Evolutionary conservation across 1,140 invertebrate genomes (phyloP).

Genomic region (Oscheius sp.): DNA sequence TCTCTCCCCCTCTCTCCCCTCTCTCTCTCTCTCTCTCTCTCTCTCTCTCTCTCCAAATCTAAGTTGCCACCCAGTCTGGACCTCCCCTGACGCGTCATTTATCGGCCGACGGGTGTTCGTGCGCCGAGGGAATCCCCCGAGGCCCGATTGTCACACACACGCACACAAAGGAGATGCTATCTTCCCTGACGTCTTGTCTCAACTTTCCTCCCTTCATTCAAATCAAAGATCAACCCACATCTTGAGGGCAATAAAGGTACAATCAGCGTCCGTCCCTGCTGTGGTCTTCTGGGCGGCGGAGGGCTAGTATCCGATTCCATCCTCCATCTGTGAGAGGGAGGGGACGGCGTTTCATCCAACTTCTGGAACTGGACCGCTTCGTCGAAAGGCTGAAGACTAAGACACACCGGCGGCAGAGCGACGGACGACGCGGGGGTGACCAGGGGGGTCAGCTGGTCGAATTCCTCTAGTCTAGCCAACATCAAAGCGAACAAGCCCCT

Average conservation of each 20-base stretch:
- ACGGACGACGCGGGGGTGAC: constrained; percentile 27
- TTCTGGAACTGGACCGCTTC: constrained; percentile 3
- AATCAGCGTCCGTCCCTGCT: constrained; percentile 41
- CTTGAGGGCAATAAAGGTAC: constrained; percentile 38
- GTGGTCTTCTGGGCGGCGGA: constrained; percentile 43
- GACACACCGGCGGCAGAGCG: constrained; percentile 23
- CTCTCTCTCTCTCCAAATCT: no score
- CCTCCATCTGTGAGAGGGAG: constrained; percentile 16
- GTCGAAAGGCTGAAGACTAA: constrained; percentile 12
- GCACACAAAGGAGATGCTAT: neutral
- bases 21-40: no score
- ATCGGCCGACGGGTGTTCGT: no score
- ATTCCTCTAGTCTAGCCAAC: constrained; percentile 45
- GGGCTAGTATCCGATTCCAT: constrained; percentile 41
- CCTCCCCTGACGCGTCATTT: no score
- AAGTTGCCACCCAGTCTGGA: no score
- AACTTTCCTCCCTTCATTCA: neutral
- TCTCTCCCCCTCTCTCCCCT: no score
- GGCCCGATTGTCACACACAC: neutral
- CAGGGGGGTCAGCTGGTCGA: constrained; percentile 46
- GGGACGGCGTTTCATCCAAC: constrained; percentile 21
- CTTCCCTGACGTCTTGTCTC: neutral
- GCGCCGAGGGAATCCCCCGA: no score
- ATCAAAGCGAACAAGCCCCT: constrained; percentile 40
- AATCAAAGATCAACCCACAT: constrained; percentile 6